Evolutionary conservation across 2,797 vertebrate genomes (phyloP).

Genomic region (Microhierax caerulescens): DNA sequence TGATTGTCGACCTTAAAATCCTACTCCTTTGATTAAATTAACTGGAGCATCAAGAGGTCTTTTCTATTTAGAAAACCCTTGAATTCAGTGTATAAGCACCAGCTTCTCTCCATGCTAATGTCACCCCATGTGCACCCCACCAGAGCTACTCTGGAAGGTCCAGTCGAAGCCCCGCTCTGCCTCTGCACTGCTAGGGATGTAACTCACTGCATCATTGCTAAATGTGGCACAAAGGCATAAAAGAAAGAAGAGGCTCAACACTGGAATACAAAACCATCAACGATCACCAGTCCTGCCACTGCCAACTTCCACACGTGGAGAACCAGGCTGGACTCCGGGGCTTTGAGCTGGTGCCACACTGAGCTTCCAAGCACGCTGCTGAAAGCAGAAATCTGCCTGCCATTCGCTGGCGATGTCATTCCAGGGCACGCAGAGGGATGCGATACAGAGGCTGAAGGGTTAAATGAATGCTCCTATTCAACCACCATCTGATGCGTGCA

Average conservation of each 20-base stretch:
- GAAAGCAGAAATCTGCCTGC: background rate
- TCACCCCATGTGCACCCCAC: background rate
- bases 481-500: slow-evolving; percentile 26
- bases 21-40: background rate
- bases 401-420: background rate
- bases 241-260: rapidly evolving
- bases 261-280: background rate
- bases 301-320: background rate
- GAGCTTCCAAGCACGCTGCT: rapidly evolving
- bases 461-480: background rate
- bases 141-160: background rate
- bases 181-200: background rate
- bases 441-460: background rate
- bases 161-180: background rate
- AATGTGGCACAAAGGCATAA: background rate
- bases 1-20: background rate
- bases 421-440: background rate
- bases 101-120: background rate
- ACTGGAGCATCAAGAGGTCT: background rate
- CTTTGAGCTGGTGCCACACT: background rate
- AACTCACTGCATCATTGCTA: too few relatives aligned
- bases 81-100: background rate
- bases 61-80: background rate
- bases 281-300: background rate
- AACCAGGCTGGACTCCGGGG: rapidly evolving